Conservation (phyloP, 2,888 invertebrate species). For the Pterostichus madidus region DNA sequence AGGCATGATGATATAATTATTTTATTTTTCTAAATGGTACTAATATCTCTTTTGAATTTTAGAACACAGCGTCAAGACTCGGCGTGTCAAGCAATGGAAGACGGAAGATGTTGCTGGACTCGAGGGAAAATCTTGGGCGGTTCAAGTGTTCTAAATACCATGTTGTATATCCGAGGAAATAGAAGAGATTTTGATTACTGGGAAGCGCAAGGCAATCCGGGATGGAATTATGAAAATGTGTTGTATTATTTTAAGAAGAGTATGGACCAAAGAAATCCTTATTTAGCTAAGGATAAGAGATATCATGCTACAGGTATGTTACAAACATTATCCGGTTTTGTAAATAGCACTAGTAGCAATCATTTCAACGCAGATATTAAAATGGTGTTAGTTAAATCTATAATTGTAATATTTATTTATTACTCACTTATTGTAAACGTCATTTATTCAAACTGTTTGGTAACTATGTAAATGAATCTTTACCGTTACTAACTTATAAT, state of each 20-base stretch:
- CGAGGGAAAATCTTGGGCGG: conserved; percentile 94
- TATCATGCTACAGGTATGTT: conserved; percentile 85
- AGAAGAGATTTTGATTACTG: conserved; percentile 92
- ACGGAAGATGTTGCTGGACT: conserved; percentile 92
- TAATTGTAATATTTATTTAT: too few relatives aligned
- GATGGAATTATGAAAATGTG: conserved; percentile 92
- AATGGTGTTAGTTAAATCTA: too few relatives aligned
- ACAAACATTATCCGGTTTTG: too few relatives aligned
- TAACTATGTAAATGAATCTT: too few relatives aligned
- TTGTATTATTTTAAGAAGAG: conserved; percentile 92
- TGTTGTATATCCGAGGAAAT: conserved; percentile 95
- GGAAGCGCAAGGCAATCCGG: conserved; percentile 90
- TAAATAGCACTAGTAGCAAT: too few relatives aligned
- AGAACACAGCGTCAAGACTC: conserved; percentile 90
- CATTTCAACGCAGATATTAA: too few relatives aligned
- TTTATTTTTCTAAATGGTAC: too few relatives aligned
- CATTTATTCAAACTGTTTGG: too few relatives aligned
- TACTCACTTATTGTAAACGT: too few relatives aligned
- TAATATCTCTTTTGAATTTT: conserved; percentile 71
- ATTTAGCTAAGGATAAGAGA: conserved; percentile 86
- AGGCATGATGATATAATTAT: too few relatives aligned
- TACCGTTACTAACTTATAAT: too few relatives aligned
- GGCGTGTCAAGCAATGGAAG: conserved; percentile 92
- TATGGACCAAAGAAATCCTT: conserved; percentile 92
- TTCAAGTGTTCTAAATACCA: conserved; percentile 92